Conservation (phyloP, 2,888 invertebrate genomes). For the Napeogenes sylphis region DNA sequence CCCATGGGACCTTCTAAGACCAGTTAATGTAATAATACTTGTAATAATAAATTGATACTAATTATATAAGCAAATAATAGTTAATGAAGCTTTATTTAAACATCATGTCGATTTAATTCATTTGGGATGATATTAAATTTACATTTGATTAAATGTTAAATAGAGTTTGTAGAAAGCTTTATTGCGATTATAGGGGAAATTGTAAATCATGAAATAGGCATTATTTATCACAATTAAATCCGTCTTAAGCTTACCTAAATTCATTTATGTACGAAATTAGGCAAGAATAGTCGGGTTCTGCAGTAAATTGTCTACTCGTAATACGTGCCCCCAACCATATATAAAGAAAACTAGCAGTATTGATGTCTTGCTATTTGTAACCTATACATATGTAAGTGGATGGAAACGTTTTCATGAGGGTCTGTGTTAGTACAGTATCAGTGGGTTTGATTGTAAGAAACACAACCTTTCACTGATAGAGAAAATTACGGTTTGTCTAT, state of each 20-base stretch:
- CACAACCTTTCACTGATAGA: constrained; percentile 12
- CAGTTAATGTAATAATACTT: constrained; percentile 25
- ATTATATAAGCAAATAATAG: neutral
- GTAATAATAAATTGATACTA: constrained; percentile 17
- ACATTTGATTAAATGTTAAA: too few species aligned
- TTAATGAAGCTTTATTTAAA: neutral
- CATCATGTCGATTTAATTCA: neutral
- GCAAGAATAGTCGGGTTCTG: constrained; percentile 23
- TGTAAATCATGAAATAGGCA: too few species aligned
- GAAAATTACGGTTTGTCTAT: neutral
- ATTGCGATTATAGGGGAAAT: too few species aligned
- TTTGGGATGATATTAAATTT: too few species aligned
- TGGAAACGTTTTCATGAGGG: constrained; percentile 25
- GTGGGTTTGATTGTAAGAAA: constrained; percentile 18
- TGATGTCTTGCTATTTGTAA: constrained; percentile 41
- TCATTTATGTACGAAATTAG: constrained; percentile 2
- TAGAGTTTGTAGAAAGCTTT: too few species aligned
- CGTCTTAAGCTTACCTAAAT: neutral
- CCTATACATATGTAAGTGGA: constrained; percentile 23
- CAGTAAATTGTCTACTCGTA: constrained; percentile 40
- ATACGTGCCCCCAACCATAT: constrained; percentile 40
- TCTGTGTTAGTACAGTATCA: constrained; percentile 11
- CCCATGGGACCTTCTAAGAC: constrained; percentile 19
- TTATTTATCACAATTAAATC: constrained; percentile 18
- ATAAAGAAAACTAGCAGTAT: constrained; percentile 39